Evolutionary conservation across 2,113 vertebrate species (phyloP).

Genomic region (Bombycilla garrulus): DNA sequence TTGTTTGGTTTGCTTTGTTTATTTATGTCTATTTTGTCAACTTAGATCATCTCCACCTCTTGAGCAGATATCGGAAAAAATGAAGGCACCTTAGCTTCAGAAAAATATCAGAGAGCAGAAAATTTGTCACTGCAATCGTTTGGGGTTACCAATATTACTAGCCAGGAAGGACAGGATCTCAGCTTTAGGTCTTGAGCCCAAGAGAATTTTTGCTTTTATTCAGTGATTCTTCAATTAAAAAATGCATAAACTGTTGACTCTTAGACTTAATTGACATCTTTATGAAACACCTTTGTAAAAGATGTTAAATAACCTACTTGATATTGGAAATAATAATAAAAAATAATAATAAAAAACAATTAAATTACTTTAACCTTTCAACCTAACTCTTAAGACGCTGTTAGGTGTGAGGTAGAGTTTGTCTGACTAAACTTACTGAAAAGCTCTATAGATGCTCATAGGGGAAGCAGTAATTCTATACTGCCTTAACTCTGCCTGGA

Average conservation of each 20-base stretch:
- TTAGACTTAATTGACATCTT: no score
- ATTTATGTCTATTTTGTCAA: neutral
- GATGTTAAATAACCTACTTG: neutral
- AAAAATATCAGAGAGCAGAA: neutral
- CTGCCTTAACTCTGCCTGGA: neutral
- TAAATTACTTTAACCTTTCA: neutral
- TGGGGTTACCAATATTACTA: neutral
- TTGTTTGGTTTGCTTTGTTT: neutral
- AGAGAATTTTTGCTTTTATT: neutral
- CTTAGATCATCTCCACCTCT: neutral
- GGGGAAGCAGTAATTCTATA: neutral
- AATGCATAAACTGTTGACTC: neutral
- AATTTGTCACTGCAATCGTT: neutral
- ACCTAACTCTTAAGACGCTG: neutral
- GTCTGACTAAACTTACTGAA: neutral
- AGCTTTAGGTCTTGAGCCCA: neutral
- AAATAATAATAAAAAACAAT: neutral
- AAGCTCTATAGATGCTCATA: neutral
- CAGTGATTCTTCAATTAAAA: neutral
- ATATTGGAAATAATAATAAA: neutral
- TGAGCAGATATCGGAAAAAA: neutral
- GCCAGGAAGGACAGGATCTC: neutral
- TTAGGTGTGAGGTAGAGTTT: neutral
- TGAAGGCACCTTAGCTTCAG: neutral
- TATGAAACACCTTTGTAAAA: no score